Conservation (phyloP, 2,113 vertebrate genomes). For the Typhlomys cinereus region DNA sequence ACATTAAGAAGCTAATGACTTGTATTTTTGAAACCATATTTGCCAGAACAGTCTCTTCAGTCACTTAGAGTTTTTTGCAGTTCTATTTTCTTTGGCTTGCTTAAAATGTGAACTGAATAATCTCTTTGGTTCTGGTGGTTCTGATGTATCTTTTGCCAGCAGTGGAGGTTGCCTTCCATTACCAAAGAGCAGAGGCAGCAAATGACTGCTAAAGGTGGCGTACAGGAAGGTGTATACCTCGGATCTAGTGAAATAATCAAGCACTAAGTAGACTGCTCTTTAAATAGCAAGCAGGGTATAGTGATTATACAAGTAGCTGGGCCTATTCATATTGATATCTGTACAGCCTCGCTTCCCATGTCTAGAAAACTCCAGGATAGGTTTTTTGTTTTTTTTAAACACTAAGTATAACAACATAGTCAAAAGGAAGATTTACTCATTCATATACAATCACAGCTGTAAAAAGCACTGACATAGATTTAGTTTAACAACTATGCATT, state of each 20-base stretch:
- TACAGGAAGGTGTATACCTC: neutral
- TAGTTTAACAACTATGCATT: neutral
- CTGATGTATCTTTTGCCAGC: constrained; percentile 62
- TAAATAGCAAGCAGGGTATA: neutral
- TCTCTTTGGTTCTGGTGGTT: constrained; percentile 73
- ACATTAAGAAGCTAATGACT: constrained; percentile 79
- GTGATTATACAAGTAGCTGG: neutral
- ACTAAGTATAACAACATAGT: neutral
- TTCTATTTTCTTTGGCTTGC: constrained; percentile 74
- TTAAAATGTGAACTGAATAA: constrained; percentile 71
- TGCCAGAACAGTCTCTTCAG: constrained; percentile 78
- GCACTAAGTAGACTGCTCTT: neutral
- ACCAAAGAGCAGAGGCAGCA: constrained; percentile 10
- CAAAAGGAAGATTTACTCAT: neutral
- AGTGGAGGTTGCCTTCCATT: constrained; percentile 54
- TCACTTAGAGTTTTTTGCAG: constrained; percentile 72
- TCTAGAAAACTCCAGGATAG: neutral
- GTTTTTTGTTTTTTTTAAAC: no score
- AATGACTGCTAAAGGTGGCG: constrained; percentile 33
- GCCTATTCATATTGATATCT: neutral
- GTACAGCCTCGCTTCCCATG: neutral
- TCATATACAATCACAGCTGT: neutral
- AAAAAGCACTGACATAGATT: neutral
- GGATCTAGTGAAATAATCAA: neutral
- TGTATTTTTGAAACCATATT: constrained; percentile 74